These are phyloP conservation scores for Drosophila grimshawi DNA, from an alignment of 1,140 invertebrate species.

Conservation along the genomic window DNA sequence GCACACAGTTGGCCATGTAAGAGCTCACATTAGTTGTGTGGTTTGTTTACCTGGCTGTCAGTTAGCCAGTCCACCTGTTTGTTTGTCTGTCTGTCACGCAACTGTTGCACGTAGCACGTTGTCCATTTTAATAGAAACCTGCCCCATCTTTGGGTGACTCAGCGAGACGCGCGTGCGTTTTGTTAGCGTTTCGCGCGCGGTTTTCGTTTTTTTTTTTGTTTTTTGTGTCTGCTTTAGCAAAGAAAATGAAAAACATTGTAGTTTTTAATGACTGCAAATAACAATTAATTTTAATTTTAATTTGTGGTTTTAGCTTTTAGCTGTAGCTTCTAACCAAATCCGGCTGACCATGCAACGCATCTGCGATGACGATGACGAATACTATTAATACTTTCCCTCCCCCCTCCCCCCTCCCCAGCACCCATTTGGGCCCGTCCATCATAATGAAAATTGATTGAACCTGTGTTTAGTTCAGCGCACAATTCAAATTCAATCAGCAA, in stretches of 20 bases:
- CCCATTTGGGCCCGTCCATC: not conserved
- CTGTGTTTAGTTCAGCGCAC: constrained; percentile 47
- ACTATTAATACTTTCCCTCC: not conserved
- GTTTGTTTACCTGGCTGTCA: constrained; percentile 54
- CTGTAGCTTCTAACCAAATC: constrained; percentile 42
- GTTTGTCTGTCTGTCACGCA: constrained; percentile 25
- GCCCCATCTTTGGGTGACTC: constrained; percentile 12
- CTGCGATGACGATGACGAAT: constrained; percentile 16
- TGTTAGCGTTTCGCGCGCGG: constrained; percentile 42
- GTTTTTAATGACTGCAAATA: constrained; percentile 67
- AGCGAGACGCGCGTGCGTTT: constrained; percentile 29
- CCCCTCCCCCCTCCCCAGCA: not conserved
- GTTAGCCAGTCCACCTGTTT: constrained; percentile 8
- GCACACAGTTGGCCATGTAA: constrained; percentile 69
- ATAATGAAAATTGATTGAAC: constrained; percentile 76
- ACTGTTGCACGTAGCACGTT: constrained; percentile 51
- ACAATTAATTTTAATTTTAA: constrained; percentile 74
- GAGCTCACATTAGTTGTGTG: constrained; percentile 59
- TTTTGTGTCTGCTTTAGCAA: constrained; percentile 11
- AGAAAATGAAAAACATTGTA: constrained; percentile 47
- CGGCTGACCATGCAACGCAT: constrained; percentile 22
- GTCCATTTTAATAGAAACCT: constrained; percentile 10
- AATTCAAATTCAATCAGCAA: constrained; percentile 61
- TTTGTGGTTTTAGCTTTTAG: constrained; percentile 17
- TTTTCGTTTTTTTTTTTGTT: constrained; percentile 37